These are phyloP conservation scores for Psilopsiagon aurifrons DNA, from an alignment of 2,113 vertebrate species.

Conservation along the genomic window DNA sequence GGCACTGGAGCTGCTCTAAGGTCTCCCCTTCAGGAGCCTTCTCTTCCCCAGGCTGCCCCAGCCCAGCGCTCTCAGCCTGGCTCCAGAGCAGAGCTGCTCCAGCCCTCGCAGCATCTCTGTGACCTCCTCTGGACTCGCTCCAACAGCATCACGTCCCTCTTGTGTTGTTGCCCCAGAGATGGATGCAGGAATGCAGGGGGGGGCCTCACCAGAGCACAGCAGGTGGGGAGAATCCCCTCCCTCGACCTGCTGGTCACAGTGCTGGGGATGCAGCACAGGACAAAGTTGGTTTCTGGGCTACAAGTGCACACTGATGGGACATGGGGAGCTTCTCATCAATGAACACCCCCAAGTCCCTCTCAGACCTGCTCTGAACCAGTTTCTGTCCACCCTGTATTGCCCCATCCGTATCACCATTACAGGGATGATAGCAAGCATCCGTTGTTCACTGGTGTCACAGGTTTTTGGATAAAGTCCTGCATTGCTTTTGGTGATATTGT, in stretches of 20 bases:
- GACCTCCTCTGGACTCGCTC: not conserved
- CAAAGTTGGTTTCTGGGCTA: not conserved
- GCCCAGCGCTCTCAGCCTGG: not conserved
- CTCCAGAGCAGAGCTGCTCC: not conserved
- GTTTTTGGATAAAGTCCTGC: not conserved
- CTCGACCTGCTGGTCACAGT: not conserved
- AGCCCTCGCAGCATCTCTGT: not conserved
- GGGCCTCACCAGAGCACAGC: not conserved
- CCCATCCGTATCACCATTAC: fast-evolving
- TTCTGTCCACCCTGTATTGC: not conserved
- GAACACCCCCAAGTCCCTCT: not conserved
- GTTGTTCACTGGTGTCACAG: not conserved
- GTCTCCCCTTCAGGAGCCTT: not conserved
- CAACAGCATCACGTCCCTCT: not conserved
- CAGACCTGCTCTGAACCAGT: not conserved
- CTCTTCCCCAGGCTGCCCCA: not conserved
- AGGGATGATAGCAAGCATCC: not conserved
- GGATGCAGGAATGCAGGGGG: not conserved
- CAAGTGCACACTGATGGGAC: not conserved
- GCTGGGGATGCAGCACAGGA: not conserved
- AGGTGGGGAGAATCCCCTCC: not conserved
- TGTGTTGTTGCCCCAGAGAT: not conserved
- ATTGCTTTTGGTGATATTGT: not conserved
- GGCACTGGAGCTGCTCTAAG: not conserved
- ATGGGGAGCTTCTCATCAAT: not conserved